Base-by-base conservation (phyloP, 2,888 invertebrate genomes). In the Caenorhabditis panamensis region DNA sequence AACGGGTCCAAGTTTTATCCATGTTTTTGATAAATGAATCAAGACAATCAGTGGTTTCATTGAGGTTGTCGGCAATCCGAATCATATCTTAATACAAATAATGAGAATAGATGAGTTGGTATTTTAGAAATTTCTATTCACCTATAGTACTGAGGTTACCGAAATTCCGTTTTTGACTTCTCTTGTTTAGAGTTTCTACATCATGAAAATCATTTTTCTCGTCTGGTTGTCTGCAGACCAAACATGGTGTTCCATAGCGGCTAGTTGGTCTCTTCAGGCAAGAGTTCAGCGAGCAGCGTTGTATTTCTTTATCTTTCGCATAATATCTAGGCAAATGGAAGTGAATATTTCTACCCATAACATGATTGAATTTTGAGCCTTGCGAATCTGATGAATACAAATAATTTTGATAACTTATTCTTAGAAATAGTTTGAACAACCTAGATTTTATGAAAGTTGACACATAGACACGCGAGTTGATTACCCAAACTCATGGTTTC, bases 241-340 rank as follows among this genome's bases (percentile, higher is more conserved):
- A 63, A 62, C 86, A 86, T 2, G 73, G 73, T 8, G 72, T 72
- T 54, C 72, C 71, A 47, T 58, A 78, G 11, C 28, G 41, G 13
- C 41, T 47, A 31, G 44, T 41, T 47, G 9, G 16, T 31, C 3
- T 9, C n/a, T 18, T 56, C 1, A 20, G 20, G 20, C 63, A 18
- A 47, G 18, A n/a, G 3, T 20, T 2, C 47, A 47, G 47, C n/a
- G 20, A 18, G 18, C 9, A 2, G 47, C 5, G 18, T 13, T n/a
- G 79, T 0, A 78, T 44, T 47, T 87, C 87, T 44, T 88, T 86
- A 53, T 87, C 80, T 22, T 76, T 76, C 59, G 87, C 87, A 31
- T 79, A 67, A 56, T 88, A 88, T 4, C 84, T 80, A 5, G 88
- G 88, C 1, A 88, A 81, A 54, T 88, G 88, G 69, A 87, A 88